These are phyloP conservation scores for Scolopax mira DNA, from an alignment of 2,113 vertebrate genomes.

Conservation along the genomic window DNA sequence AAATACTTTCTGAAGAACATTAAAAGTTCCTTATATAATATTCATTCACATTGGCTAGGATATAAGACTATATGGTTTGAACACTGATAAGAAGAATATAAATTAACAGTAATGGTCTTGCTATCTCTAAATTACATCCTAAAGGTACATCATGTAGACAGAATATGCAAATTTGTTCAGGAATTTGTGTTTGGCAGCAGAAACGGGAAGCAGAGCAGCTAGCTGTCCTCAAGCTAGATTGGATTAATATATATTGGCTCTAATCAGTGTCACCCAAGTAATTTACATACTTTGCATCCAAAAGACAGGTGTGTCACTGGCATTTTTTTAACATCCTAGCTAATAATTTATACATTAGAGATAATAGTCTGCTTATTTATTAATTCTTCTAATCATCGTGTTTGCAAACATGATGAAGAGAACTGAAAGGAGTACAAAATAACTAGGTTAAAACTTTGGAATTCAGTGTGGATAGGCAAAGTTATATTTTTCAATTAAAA, in stretches of 20 bases:
- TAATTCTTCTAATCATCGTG: neutral
- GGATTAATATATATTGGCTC: neutral
- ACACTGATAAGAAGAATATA: slow-evolving; percentile 37
- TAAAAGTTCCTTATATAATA: neutral
- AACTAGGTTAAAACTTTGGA: neutral
- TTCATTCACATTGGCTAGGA: neutral
- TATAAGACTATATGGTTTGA: neutral
- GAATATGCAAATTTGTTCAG: slow-evolving; percentile 10
- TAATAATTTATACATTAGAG: slow-evolving; percentile 12
- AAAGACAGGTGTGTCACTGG: neutral
- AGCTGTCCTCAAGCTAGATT: neutral
- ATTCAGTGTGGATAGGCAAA: neutral
- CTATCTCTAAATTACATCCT: slow-evolving; percentile 46
- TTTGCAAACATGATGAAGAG: neutral
- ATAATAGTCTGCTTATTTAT: neutral
- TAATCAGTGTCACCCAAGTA: neutral
- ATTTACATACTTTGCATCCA: neutral
- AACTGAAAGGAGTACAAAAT: neutral
- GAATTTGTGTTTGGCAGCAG: neutral
- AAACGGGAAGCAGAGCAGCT: neutral
- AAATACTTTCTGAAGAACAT: neutral
- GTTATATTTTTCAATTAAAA: neutral
- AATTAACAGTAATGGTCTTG: neutral
- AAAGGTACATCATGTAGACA: slow-evolving; percentile 2
- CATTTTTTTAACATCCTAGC: neutral